phyloP scores from a whole-genome alignment of 1,140 invertebrate species.

The Hyles vespertilio region DNA sequence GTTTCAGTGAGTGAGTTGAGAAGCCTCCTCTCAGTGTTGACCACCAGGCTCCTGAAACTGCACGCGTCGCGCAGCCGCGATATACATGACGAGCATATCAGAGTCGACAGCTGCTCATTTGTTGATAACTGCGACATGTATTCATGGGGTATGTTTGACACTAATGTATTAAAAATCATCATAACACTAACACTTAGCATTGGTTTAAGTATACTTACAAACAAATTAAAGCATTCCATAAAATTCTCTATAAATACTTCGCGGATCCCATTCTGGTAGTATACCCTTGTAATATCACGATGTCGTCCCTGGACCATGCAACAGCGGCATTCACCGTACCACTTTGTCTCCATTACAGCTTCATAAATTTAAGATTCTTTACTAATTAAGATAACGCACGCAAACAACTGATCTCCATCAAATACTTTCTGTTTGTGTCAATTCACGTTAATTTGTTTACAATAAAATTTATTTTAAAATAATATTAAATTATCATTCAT shows the following conservation, averaged over 20 bases:
- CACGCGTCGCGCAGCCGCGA: slow-evolving; percentile 40
- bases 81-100: slow-evolving; percentile 50
- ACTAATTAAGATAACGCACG: no score
- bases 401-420: no score
- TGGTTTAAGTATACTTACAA: slow-evolving; percentile 34
- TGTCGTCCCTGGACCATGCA: slow-evolving; percentile 47
- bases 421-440: no score
- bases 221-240: slow-evolving; percentile 55
- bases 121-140: slow-evolving; percentile 46
- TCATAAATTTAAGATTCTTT: no score
- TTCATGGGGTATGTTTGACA: not conserved
- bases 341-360: slow-evolving; percentile 26
- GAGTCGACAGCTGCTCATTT: slow-evolving; percentile 29
- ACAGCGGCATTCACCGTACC: slow-evolving; percentile 49
- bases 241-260: slow-evolving; percentile 54
- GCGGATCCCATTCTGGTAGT: slow-evolving; percentile 35
- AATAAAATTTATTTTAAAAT: no score
- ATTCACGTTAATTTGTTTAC: no score
- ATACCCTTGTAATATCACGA: slow-evolving; percentile 50
- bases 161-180: no score
- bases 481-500: no score
- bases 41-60: slow-evolving; percentile 40
- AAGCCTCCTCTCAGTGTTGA: slow-evolving; percentile 39
- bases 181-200: no score
- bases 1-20: slow-evolving; percentile 19